Percentiles rank a stretch among this genome's conserved stretches.
phyloP scores from a whole-genome alignment of 2,113 vertebrate genomes.

The Neolamprologus ventralis region DNA sequence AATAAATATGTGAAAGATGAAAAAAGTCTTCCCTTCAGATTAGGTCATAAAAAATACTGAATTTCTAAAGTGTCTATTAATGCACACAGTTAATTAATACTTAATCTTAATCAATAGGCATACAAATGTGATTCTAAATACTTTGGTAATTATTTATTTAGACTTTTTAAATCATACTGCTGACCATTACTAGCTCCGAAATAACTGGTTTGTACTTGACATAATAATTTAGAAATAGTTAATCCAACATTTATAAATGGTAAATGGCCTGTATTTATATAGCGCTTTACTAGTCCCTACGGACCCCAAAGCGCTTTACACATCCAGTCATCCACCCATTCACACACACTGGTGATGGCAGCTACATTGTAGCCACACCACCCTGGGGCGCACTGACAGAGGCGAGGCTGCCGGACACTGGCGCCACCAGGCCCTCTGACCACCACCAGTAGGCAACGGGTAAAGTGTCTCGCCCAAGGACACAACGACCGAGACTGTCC shows the following conservation, averaged over 20 bases:
- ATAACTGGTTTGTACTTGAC: neutral
- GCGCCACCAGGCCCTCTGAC: no score
- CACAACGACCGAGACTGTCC: no score
- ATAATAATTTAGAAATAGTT: neutral
- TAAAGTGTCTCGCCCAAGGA: no score
- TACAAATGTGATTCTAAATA: neutral
- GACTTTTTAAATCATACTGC: neutral
- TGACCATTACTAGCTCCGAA: rapidly evolving
- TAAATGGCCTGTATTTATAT: no score
- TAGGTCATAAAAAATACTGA: neutral
- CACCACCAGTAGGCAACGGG: no score
- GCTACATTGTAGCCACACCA: no score
- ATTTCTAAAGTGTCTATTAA: neutral
- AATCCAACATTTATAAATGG: neutral
- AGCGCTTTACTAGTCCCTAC: no score
- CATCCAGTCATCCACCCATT: no score
- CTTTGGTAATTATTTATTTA: neutral
- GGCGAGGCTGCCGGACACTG: no score
- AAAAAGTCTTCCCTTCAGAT: neutral
- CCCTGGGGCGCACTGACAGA: no score
- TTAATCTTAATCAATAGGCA: neutral
- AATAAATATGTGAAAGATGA: neutral
- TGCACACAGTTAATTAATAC: rapidly evolving
- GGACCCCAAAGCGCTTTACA: no score
- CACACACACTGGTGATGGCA: no score